phyloP scores from a whole-genome alignment of 2,888 invertebrate species.

The Watsonalla binaria region DNA sequence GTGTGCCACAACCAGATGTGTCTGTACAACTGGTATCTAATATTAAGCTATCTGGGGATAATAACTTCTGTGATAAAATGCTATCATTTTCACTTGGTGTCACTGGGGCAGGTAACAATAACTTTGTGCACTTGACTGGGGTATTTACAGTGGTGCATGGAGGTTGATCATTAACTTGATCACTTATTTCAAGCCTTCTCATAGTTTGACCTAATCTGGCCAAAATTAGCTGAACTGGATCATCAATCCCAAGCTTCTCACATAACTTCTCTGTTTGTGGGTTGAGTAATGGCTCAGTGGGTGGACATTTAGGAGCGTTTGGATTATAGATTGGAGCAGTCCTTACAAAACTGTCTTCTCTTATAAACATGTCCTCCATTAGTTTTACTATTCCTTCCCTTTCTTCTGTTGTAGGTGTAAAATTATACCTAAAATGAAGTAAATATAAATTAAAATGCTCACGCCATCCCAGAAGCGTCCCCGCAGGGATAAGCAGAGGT shows the following conservation, averaged over 20 bases:
- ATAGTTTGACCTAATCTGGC: conserved; percentile 68
- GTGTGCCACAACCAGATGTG: conserved; percentile 45
- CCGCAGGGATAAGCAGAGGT: too few relatives aligned
- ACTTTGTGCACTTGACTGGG: conserved; percentile 47
- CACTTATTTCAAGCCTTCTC: conserved; percentile 27
- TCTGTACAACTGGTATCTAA: conserved; percentile 31
- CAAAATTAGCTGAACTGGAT: conserved; percentile 85
- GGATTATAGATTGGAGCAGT: conserved; percentile 83
- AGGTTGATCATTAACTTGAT: conserved; percentile 8
- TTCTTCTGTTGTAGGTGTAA: conserved; percentile 87
- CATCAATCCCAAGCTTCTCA: conserved; percentile 85
- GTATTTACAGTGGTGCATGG: conserved; percentile 25
- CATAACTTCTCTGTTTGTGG: conserved; percentile 85
- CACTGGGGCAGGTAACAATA: conserved; percentile 59
- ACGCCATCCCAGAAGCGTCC: too few relatives aligned
- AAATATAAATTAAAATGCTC: not conserved
- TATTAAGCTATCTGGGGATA: conserved; percentile 30
- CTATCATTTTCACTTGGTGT: conserved; percentile 48
- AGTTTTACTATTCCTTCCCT: conserved; percentile 80
- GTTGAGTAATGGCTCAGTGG: conserved; percentile 79
- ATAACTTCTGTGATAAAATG: conserved; percentile 20
- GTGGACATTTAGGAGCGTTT: conserved; percentile 46
- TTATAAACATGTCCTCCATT: conserved; percentile 83
- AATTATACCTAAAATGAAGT: conserved; percentile 79
- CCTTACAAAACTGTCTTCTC: conserved; percentile 86